phyloP scores from a whole-genome alignment of 2,113 vertebrate species.

The Lophura nycthemera region DNA sequence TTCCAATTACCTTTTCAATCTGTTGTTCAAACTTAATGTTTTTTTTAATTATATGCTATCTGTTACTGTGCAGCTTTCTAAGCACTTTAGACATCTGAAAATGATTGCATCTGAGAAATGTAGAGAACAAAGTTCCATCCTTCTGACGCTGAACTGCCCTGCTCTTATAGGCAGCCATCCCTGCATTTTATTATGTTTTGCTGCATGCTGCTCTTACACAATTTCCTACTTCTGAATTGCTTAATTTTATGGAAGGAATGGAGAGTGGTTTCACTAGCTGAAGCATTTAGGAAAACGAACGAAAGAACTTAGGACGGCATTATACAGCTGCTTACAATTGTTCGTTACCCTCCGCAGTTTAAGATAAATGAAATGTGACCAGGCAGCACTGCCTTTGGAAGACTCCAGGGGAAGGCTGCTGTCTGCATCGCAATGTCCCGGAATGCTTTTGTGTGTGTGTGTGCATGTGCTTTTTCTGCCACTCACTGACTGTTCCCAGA shows the following conservation, averaged over 20 bases:
- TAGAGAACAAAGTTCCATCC: neutral
- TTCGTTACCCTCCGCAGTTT: neutral
- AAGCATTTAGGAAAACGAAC: neutral
- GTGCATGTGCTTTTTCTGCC: neutral
- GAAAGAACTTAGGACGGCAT: neutral
- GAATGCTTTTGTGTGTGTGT: neutral
- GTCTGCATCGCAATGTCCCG: neutral
- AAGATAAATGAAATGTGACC: neutral
- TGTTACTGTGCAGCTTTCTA: neutral
- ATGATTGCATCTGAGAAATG: neutral
- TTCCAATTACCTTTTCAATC: neutral
- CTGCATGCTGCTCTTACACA: accelerated
- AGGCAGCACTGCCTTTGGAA: neutral
- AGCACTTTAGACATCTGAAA: neutral
- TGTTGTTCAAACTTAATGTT: neutral
- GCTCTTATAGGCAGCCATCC: neutral
- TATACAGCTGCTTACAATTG: neutral
- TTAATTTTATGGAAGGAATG: neutral
- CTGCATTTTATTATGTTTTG: neutral
- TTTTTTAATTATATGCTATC: neutral
- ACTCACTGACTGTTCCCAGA: neutral
- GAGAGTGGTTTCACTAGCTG: neutral
- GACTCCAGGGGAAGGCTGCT: neutral
- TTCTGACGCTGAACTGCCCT: neutral
- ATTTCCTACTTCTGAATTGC: neutral